Conservation (phyloP, 2,888 invertebrate genomes). For the Cheilosia vulpina region DNA sequence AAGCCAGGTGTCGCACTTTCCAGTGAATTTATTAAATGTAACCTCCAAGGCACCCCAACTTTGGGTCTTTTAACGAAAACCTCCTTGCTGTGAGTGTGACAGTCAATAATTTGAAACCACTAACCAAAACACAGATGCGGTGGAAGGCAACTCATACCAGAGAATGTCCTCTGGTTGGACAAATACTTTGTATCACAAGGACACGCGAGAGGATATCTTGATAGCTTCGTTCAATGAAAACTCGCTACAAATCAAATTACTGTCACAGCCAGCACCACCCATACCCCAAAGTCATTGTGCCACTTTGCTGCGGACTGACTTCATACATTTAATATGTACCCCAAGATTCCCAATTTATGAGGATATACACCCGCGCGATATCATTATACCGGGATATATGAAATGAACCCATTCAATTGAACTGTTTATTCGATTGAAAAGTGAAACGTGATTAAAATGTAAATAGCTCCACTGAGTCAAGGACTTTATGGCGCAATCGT, state of each 20-base stretch:
- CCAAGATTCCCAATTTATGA: conserved; percentile 22
- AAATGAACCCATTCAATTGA: conserved; percentile 45
- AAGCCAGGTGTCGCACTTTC: conserved; percentile 17
- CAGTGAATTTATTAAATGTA: conserved; percentile 54
- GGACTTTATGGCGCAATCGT: conserved; percentile 25
- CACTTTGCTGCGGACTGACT: background rate
- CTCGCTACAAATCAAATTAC: conserved; percentile 55
- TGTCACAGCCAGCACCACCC: conserved; percentile 23
- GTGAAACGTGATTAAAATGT: conserved; percentile 60
- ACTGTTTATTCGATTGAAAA: conserved; percentile 66
- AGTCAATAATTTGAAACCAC: conserved; percentile 18
- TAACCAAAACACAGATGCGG: conserved; percentile 12
- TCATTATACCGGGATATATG: conserved; percentile 26
- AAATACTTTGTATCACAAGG: conserved; percentile 36
- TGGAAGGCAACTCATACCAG: background rate
- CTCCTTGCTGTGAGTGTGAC: conserved; percentile 16
- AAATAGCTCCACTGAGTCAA: conserved; percentile 31
- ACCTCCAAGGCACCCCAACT: conserved; percentile 3
- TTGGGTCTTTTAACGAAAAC: background rate
- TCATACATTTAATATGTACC: background rate
- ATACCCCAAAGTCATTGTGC: background rate
- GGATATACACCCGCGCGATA: conserved; percentile 26
- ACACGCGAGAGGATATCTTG: background rate
- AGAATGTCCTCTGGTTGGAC: conserved; percentile 16
- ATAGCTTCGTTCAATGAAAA: conserved; percentile 22